Percentiles rank a stretch among this genome's conserved stretches.
Evolutionary conservation across 1,140 invertebrate genomes (phyloP).

Genomic region (Euglossa dilemma): DNA sequence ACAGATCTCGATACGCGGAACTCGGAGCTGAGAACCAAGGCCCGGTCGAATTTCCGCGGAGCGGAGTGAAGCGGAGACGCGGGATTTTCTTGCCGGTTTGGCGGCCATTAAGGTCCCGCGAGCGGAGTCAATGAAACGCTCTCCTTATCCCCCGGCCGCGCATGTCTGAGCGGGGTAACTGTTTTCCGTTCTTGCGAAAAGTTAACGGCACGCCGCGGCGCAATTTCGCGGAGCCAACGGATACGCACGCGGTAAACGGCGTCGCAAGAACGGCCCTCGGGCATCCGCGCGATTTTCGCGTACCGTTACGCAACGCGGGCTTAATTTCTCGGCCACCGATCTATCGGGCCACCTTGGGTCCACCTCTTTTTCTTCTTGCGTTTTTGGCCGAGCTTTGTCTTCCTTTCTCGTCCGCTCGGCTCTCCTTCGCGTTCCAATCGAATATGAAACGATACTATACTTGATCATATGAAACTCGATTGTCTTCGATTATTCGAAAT

Average conservation of each 20-base stretch:
- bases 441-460: too few species aligned
- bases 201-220: slow-evolving; percentile 69
- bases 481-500: too few species aligned
- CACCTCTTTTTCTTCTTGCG: neutral
- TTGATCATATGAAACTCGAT: too few species aligned
- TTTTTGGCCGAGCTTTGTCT: neutral
- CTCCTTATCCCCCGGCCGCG: slow-evolving; percentile 56
- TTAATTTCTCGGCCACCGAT: slow-evolving; percentile 59
- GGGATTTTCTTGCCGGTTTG: slow-evolving; percentile 34
- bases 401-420: neutral
- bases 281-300: slow-evolving; percentile 60
- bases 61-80: neutral
- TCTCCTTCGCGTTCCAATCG: too few species aligned
- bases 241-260: neutral
- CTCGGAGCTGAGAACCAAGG: too few species aligned
- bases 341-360: slow-evolving; percentile 22
- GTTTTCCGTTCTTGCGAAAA: slow-evolving; percentile 79
- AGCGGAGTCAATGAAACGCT: slow-evolving; percentile 65
- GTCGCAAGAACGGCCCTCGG: slow-evolving; percentile 53
- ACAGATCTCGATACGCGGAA: too few species aligned
- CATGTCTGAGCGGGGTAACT: slow-evolving; percentile 75
- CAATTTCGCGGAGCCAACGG: neutral
- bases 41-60: neutral
- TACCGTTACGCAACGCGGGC: slow-evolving; percentile 62
- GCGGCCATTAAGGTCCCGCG: slow-evolving; percentile 49